Evolutionary conservation across 2,888 invertebrate species (phyloP).

Genomic region (Chydorus sphaericus): DNA sequence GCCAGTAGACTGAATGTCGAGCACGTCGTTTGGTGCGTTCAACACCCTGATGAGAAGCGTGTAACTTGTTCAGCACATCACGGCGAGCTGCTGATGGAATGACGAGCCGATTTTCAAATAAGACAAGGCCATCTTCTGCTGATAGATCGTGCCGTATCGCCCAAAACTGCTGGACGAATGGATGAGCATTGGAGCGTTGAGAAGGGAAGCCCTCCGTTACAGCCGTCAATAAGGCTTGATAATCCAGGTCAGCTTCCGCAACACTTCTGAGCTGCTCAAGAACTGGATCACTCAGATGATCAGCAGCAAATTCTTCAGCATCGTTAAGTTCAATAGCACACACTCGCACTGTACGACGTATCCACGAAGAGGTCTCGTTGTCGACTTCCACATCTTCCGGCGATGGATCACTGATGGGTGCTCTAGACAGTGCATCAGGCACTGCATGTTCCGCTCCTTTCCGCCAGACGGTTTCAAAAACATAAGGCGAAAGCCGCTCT

Average conservation of each 20-base stretch:
- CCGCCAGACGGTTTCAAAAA: too few species aligned
- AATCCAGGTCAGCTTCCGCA: background rate
- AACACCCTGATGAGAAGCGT: slow-evolving; percentile 20
- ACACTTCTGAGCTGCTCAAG: background rate
- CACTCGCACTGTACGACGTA: too few species aligned
- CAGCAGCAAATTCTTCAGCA: background rate
- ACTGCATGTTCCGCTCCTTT: too few species aligned
- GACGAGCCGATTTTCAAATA: slow-evolving; percentile 12
- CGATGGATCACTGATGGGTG: too few species aligned
- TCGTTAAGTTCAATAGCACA: too few species aligned
- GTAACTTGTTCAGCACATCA: slow-evolving; percentile 18
- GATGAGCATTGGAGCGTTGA: background rate
- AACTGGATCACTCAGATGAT: background rate
- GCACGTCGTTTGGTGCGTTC: slow-evolving; percentile 18
- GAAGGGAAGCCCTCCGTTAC: slow-evolving; percentile 2
- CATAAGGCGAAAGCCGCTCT: too few species aligned
- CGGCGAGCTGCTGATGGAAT: slow-evolving; percentile 15
- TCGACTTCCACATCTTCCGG: too few species aligned
- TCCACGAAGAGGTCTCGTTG: too few species aligned
- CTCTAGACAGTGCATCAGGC: too few species aligned
- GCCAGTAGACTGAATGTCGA: slow-evolving; percentile 20
- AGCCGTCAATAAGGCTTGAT: background rate
- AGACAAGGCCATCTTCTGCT: slow-evolving; percentile 5
- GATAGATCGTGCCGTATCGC: slow-evolving; percentile 3
- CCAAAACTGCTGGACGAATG: background rate